Conservation (phyloP, 1,140 invertebrate species). For the Tenebrio molitor region DNA sequence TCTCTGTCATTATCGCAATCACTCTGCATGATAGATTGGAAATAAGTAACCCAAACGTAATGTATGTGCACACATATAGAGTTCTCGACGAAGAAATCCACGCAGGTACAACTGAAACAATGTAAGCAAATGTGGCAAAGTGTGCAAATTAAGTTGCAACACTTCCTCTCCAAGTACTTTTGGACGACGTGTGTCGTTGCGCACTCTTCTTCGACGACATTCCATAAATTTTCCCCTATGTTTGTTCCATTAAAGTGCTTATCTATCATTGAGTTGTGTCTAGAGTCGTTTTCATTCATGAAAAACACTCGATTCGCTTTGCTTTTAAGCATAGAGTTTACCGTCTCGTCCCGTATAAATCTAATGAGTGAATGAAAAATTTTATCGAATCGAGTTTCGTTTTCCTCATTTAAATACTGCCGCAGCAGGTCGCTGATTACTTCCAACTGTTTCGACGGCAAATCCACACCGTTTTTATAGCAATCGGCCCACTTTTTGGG, state of each 20-base stretch:
- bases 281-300: background rate
- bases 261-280: background rate
- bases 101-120: conserved; percentile 12
- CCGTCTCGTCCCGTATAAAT: conserved; percentile 31
- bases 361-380: conserved; percentile 31
- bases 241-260: background rate
- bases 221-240: background rate
- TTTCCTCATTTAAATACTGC: conserved; percentile 13
- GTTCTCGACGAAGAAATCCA: conserved; percentile 4
- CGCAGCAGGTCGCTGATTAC: conserved; percentile 1
- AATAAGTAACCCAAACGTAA: conserved; percentile 18
- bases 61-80: conserved; percentile 13
- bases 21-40: background rate
- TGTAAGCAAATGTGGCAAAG: conserved; percentile 8
- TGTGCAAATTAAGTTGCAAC: conserved; percentile 9
- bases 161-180: conserved; percentile 6
- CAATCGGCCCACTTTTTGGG: conserved; percentile 35
- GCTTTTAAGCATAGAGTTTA: conserved; percentile 23
- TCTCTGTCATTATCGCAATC: background rate
- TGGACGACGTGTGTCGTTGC: background rate
- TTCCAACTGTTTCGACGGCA: conserved; percentile 6
- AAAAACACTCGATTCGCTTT: conserved; percentile 24
- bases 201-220: background rate
- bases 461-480: background rate
- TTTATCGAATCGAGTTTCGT: conserved; percentile 19